Conservation (phyloP, 2,888 invertebrate genomes). For the Cheilosia impressa region DNA sequence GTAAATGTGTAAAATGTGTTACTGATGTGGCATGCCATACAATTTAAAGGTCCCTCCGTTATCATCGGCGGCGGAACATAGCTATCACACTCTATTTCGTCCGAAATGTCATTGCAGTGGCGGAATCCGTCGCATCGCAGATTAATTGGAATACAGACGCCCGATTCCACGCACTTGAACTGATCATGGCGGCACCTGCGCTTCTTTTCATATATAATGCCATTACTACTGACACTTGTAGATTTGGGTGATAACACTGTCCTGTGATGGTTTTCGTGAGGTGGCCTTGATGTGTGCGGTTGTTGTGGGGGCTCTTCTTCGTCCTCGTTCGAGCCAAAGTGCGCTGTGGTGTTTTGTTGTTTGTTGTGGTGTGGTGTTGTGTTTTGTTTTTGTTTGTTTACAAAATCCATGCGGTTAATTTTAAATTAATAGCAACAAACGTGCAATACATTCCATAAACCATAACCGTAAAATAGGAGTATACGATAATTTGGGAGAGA, state of each 20-base stretch:
- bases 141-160: constrained; percentile 85
- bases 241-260: constrained; percentile 35
- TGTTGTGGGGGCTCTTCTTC: constrained; percentile 8
- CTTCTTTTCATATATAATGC: constrained; percentile 76
- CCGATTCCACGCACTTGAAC: constrained; percentile 86
- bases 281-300: constrained; percentile 5
- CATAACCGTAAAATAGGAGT: constrained; percentile 60
- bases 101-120: constrained; percentile 87
- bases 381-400: constrained; percentile 32
- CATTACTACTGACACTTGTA: constrained; percentile 66
- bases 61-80: constrained; percentile 65
- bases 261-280: constrained; percentile 20
- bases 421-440: constrained; percentile 60
- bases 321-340: constrained; percentile 16
- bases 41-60: constrained; percentile 53
- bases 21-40: constrained; percentile 68
- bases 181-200: constrained; percentile 84
- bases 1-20: constrained; percentile 25
- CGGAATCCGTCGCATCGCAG: constrained; percentile 85
- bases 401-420: constrained; percentile 66
- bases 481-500: constrained; percentile 53
- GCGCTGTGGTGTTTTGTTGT: constrained; percentile 15
- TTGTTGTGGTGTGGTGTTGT: constrained; percentile 30
- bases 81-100: constrained; percentile 84
- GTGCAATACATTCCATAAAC: constrained; percentile 67